Evolutionary conservation across 1,140 invertebrate species (phyloP), one percentile per base, ranked within the genome.

Genomic region (Pseudomyrmex cubaensis): DNA sequence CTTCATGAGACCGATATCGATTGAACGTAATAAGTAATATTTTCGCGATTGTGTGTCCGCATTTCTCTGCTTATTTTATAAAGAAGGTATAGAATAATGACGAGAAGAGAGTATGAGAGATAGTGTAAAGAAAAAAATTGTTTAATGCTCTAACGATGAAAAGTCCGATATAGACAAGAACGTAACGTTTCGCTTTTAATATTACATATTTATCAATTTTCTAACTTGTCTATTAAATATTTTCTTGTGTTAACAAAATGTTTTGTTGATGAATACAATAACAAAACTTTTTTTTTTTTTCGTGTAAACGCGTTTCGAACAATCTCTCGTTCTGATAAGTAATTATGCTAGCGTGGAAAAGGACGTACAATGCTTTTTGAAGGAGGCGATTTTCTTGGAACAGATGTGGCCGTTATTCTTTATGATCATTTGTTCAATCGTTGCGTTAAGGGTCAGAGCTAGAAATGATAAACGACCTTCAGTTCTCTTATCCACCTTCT

Each of bases 391-490:
- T 17, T 44, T 70, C 13, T 12, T 62, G 25, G 8, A 52, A 57
- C 77, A 52, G 52, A 57, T 46, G 62, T 64, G 70, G 72, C 54
- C 84, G 72, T 83, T 83, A 66, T 57, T 86, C 70, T 82, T 82
- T 80, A 84, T 56, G 69, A 84, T 86, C 75, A 73, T 85, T 86
- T 75, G 85, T 84, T 84, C 82, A 63, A 13, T 46, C 64, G 67
- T 44, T 78, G 50, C 52, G 76, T 87, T 72, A 70, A 59, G 70
- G 76, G 69, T 75, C 63, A 85, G 63, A 76, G 70, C 22, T 48
- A 54, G 52, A 52, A 87, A 85, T 87, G 77, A 85, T 82, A 87
- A 85, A 87, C 66, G 85, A 85, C 35, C 57, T 25, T 17, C 52
- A 22, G 20, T 35, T 66, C 67, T 44, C 64, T 54, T 63, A 69